Conservation (phyloP, 2,113 vertebrate genomes). For the Lanius collurio region DNA sequence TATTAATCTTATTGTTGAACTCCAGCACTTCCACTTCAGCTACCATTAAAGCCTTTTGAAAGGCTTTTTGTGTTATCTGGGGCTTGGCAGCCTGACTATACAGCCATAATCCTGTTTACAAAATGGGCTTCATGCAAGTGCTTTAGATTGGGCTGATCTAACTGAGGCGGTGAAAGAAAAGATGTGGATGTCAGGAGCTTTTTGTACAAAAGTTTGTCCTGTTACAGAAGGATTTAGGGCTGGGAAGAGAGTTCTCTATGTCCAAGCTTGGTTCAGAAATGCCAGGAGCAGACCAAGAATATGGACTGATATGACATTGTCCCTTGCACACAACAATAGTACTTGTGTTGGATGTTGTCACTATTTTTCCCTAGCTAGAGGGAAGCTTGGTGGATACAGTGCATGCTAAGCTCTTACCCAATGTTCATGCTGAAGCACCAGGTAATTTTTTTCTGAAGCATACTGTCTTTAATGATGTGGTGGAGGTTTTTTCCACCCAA, state of each 20-base stretch:
- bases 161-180: constrained; percentile 12
- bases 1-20: constrained; percentile 46
- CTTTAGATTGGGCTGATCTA: constrained; percentile 29
- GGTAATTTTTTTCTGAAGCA: neutral
- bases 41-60: constrained; percentile 63
- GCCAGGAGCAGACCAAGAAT: neutral
- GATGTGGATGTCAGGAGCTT: constrained; percentile 24
- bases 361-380: neutral
- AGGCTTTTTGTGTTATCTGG: constrained; percentile 65
- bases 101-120: constrained; percentile 61
- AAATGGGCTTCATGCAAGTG: constrained; percentile 48
- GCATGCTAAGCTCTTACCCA: neutral
- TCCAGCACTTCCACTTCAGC: constrained; percentile 37
- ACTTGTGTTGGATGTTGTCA: neutral
- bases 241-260: neutral
- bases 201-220: neutral
- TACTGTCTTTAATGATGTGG: rapidly evolving
- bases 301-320: neutral
- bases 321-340: neutral
- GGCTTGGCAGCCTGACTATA: constrained; percentile 51
- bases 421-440: neutral
- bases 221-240: constrained; percentile 3
- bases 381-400: neutral
- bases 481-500: neutral
- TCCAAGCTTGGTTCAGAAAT: neutral